Evolutionary conservation across 1,140 invertebrate species (phyloP).

Genomic region (Oppia nitens): DNA sequence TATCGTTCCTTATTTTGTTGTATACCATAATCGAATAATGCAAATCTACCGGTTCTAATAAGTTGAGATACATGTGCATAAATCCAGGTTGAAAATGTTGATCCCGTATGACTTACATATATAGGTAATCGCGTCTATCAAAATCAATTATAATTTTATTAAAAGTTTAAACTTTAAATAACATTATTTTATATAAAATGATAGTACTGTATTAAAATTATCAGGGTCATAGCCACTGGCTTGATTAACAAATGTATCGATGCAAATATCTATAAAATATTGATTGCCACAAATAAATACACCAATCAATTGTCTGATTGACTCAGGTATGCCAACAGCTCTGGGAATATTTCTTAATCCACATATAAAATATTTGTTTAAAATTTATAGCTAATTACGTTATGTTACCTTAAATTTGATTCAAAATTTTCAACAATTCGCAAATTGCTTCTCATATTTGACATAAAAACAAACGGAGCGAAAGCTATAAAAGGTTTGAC

Average conservation of each 20-base stretch:
- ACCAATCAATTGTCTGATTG: not conserved
- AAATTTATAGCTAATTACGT: no score
- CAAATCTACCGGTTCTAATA: not conserved
- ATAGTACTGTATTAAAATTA: no score
- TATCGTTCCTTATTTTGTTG: constrained; percentile 30
- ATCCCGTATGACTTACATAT: constrained; percentile 2
- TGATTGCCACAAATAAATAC: constrained; percentile 3
- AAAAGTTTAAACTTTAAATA: no score
- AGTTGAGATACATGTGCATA: constrained; percentile 9
- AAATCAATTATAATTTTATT: no score
- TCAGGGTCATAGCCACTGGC: no score
- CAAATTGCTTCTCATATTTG: constrained; percentile 37
- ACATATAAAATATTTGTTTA: no score
- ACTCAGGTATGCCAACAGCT: constrained; percentile 29
- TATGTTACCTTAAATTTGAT: not conserved
- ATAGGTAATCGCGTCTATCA: no score
- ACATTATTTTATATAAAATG: no score
- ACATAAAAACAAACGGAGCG: constrained; percentile 54
- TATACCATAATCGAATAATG: constrained; percentile 27
- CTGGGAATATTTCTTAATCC: constrained; percentile 47
- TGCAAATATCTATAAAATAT: not conserved
- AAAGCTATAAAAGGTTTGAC: constrained; percentile 38
- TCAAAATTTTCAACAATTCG: not conserved
- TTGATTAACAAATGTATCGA: not conserved
- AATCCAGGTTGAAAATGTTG: not conserved